phyloP scores from a whole-genome alignment of 2,888 invertebrate genomes.

The Drosophila seclusa region DNA sequence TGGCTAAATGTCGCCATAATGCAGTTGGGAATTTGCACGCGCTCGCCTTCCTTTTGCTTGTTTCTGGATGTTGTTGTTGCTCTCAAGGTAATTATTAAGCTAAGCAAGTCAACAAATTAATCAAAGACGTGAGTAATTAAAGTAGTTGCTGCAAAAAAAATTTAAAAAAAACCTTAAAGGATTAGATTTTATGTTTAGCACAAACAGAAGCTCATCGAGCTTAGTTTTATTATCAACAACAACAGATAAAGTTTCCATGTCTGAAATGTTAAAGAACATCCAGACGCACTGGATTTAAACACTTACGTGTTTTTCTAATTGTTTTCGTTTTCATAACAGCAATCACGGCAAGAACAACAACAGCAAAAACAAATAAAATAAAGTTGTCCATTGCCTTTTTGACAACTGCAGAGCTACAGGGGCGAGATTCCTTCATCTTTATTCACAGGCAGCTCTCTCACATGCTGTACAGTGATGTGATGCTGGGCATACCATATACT shows the following conservation, averaged over 20 bases:
- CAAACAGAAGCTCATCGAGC: neutral
- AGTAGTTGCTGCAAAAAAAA: slow-evolving; percentile 6
- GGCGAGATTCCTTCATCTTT: slow-evolving; percentile 50
- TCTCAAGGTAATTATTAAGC: slow-evolving; percentile 57
- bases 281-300: neutral
- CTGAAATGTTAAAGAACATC: slow-evolving; percentile 11
- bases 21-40: slow-evolving; percentile 44
- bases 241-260: slow-evolving; percentile 18
- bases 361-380: slow-evolving; percentile 24
- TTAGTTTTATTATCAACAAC: neutral
- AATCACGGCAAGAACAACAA: slow-evolving; percentile 34
- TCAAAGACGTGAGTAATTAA: slow-evolving; percentile 70
- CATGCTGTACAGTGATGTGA: slow-evolving; percentile 48
- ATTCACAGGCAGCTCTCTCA: slow-evolving; percentile 52
- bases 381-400: slow-evolving; percentile 61
- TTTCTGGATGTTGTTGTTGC: slow-evolving; percentile 10
- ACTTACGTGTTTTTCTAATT: slow-evolving; percentile 65
- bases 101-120: slow-evolving; percentile 69
- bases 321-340: slow-evolving; percentile 47
- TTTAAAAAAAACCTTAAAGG: neutral
- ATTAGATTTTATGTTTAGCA: neutral
- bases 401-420: slow-evolving; percentile 44
- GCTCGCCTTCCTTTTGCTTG: slow-evolving; percentile 26
- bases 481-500: slow-evolving; percentile 8
- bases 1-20: slow-evolving; percentile 65